A percentile compares a stretch with the other conserved stretches of the same genome.
These are phyloP conservation scores for Octopus sinensis DNA, from an alignment of 1,140 invertebrate genomes.

Conservation along the genomic window DNA sequence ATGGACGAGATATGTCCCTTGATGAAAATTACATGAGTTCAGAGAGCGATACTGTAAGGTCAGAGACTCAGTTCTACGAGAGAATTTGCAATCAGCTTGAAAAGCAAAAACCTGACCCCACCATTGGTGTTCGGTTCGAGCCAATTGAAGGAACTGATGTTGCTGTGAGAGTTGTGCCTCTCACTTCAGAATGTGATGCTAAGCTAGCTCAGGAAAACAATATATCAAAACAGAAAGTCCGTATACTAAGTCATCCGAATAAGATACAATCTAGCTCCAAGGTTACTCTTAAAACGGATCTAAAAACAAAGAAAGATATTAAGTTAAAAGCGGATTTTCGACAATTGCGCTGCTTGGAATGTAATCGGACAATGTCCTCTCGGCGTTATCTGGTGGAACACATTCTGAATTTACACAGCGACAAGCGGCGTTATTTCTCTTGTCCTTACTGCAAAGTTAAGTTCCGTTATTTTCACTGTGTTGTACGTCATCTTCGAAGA, in stretches of 20 bases:
- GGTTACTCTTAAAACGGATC: not conserved
- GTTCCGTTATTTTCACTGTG: constrained; percentile 52
- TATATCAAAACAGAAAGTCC: not conserved
- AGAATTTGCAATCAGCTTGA: not conserved
- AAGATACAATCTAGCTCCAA: not conserved
- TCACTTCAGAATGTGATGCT: not conserved
- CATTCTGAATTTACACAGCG: constrained; percentile 47
- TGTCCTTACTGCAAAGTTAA: constrained; percentile 52
- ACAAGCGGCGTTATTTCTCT: constrained; percentile 45
- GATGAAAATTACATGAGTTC: not conserved
- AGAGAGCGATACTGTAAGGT: not conserved
- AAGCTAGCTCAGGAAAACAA: not conserved
- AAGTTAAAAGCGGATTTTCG: constrained; percentile 19
- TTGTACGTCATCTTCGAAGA: constrained; percentile 48
- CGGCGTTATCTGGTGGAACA: constrained; percentile 51
- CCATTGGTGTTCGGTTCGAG: not conserved
- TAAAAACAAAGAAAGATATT: not conserved
- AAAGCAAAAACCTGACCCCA: not conserved
- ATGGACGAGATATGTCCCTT: not conserved
- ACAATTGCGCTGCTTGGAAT: constrained; percentile 35
- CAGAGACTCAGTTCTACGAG: constrained; percentile 4
- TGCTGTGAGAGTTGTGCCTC: not conserved
- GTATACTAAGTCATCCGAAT: not conserved
- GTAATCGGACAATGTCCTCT: constrained; percentile 41
- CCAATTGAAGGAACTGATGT: not conserved